phyloP scores from a whole-genome alignment of 1,140 invertebrate genomes.

The Lycorma delicatula region DNA sequence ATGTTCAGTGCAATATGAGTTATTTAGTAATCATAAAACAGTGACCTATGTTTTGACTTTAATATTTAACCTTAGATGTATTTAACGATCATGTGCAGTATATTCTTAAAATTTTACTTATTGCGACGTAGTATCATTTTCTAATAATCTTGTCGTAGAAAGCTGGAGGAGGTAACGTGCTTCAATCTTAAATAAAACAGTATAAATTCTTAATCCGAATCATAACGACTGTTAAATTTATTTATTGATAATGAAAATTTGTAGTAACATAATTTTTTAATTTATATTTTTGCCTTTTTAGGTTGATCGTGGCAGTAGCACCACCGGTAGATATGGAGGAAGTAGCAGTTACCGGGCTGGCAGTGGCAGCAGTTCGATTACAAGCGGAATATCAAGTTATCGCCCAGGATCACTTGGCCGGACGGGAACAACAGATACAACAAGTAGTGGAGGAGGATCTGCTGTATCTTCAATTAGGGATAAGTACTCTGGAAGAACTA shows the following conservation, averaged over 20 bases:
- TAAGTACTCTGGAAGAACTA: slow-evolving; percentile 11
- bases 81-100: neutral
- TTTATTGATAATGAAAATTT: neutral
- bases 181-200: neutral
- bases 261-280: neutral
- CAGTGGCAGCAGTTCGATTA: neutral
- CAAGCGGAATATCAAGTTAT: slow-evolving; percentile 13
- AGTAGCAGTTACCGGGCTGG: neutral
- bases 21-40: too few relatives aligned
- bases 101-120: neutral
- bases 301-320: slow-evolving; percentile 10
- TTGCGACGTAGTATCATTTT: neutral
- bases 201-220: neutral
- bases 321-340: neutral
- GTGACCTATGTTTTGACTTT: too few relatives aligned
- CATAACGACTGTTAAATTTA: neutral
- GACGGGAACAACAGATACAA: neutral
- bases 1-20: too few relatives aligned
- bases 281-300: slow-evolving; percentile 1
- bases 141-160: neutral
- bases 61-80: too few relatives aligned
- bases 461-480: slow-evolving; percentile 12
- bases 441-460: neutral
- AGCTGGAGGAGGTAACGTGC: neutral
- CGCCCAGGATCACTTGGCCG: neutral